Evolutionary conservation across 2,797 vertebrate genomes (phyloP), one percentile per base, ranked within the genome.

Genomic region (Anguilla obscura): DNA sequence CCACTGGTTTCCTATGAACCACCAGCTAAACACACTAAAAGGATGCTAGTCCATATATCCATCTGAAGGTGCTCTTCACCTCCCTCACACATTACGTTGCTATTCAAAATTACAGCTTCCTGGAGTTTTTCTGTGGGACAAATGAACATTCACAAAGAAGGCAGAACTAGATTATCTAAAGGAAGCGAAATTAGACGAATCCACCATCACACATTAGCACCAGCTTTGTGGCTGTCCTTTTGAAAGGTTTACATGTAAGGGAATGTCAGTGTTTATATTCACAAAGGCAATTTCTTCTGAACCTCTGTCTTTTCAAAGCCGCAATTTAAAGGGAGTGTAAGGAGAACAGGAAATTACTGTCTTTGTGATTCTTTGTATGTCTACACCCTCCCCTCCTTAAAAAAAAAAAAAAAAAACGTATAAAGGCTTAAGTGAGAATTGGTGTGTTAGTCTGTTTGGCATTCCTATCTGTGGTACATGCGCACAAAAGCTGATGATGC

Each of bases 201-300:
- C 36, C 16, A 45, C 33, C 36, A 45, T 45, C 36, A 45, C 74
- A 40, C 74, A 45, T 79, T 79, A 40, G 33, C 16, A 45, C 36
- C 74, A 45, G 74, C 74, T 79, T 30, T 1, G 12, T 16, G 18
- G 36, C 33, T 79, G 74, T 79, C 10, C 30, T 79, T 79, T 24
- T 79, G 36, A 79, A 79, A 45, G 30, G 33, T 79, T 79, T 79
- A 79, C 74, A 18, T 45, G 16, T 5, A 45, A 79, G 74, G 36
- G 36, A 45, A 40, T 45, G 74, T 24, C 74, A 36, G 74, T 79
- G 74, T 79, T 79, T 79, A 45, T 79, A 45, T 79, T 45, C 74
- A 21, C 74, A 40, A 79, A 45, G 14, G 33, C 74, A 45, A 40
- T 45, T 45, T 79, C 36, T 45, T 24, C 36, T 21, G 16, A 45